Evolutionary conservation across 2,888 invertebrate genomes (phyloP).

Genomic region (Eurytoma californica): DNA sequence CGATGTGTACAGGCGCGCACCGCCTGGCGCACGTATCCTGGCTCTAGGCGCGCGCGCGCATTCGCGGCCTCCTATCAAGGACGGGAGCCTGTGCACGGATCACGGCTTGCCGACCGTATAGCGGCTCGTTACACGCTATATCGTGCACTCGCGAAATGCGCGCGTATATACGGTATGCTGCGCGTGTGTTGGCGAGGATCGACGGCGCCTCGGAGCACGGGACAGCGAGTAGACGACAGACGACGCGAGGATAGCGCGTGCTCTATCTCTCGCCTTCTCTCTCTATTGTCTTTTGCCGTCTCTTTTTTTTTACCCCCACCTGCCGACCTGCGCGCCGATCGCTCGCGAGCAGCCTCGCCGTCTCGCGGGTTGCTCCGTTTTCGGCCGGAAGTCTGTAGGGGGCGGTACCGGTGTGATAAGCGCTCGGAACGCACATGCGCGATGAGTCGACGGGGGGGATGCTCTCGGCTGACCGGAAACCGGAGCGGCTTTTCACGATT

Average conservation of each 20-base stretch:
- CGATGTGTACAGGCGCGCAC: background rate
- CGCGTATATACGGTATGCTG: conserved; percentile 12
- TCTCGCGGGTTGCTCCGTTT: background rate
- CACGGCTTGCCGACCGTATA: background rate
- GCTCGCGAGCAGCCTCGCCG: too few species aligned
- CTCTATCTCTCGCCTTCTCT: conserved; percentile 2
- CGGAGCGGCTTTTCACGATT: background rate
- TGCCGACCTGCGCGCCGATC: background rate
- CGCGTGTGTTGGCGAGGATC: background rate
- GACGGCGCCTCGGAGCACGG: background rate
- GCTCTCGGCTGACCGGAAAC: conserved; percentile 25
- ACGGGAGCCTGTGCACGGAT: too few species aligned
- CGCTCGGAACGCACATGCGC: background rate
- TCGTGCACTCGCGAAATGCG: background rate
- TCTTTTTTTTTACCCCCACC: background rate
- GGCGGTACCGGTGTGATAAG: background rate
- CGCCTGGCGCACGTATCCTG: background rate
- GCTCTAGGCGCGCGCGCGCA: conserved; percentile 1
- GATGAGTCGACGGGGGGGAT: background rate
- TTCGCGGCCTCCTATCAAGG: background rate
- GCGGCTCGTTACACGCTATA: background rate
- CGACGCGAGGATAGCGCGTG: background rate
- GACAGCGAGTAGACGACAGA: background rate
- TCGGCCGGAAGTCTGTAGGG: conserved; percentile 10
- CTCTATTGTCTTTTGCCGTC: background rate